Conservation (phyloP, 1,140 invertebrate species). For the Rhizoglyphus robini region DNA sequence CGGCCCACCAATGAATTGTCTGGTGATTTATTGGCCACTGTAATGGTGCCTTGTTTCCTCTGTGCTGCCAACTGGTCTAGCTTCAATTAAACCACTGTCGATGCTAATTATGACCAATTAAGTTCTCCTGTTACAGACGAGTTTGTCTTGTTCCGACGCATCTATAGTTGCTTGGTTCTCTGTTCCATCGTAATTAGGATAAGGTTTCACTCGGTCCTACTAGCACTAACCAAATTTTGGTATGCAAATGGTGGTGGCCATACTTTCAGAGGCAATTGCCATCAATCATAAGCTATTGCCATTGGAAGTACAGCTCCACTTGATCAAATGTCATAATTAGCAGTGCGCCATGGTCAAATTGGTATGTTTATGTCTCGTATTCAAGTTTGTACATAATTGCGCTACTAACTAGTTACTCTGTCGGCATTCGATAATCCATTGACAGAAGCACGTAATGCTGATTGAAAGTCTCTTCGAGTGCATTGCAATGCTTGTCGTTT, state of each 20-base stretch:
- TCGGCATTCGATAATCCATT: too few species aligned
- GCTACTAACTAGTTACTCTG: too few species aligned
- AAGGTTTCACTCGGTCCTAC: not conserved
- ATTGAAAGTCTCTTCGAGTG: too few species aligned
- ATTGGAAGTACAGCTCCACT: not conserved
- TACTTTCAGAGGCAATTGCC: not conserved
- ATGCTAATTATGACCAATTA: not conserved
- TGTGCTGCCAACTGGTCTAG: not conserved
- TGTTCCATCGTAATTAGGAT: constrained; percentile 1
- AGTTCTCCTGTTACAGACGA: not conserved
- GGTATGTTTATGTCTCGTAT: too few species aligned
- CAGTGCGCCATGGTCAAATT: not conserved
- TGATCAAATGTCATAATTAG: not conserved
- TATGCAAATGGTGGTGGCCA: not conserved
- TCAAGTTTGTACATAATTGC: too few species aligned
- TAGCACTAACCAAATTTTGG: not conserved
- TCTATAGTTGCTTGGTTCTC: not conserved
- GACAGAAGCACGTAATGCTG: too few species aligned
- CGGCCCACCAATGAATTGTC: not conserved
- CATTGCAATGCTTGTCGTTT: too few species aligned
- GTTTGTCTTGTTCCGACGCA: too few species aligned
- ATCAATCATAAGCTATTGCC: constrained; percentile 2
- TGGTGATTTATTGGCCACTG: not conserved
- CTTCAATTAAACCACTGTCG: not conserved
- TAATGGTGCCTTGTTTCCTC: not conserved